Conservation (phyloP, 2,797 vertebrate species). For the Poecile montanus region DNA sequence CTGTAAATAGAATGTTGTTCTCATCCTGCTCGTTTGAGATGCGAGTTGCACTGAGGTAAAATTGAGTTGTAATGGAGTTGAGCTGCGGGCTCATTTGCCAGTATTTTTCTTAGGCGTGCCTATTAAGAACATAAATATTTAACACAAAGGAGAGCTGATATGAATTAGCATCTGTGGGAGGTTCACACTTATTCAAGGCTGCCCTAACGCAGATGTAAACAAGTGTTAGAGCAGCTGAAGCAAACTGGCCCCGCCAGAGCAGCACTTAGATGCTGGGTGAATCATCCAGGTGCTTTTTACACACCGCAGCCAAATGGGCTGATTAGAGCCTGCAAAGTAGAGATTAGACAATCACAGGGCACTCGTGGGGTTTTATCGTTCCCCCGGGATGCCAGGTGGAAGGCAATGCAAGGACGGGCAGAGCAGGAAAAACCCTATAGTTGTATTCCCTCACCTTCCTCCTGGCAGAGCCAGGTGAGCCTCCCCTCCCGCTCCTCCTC, state of each 20-base stretch:
- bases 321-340: neutral
- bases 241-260: slow-evolving; percentile 9
- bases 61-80: neutral
- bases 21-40: neutral
- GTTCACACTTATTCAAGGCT: neutral
- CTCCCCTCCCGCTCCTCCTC: neutral
- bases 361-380: fast-evolving
- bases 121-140: slow-evolving; percentile 32
- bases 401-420: neutral
- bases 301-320: neutral
- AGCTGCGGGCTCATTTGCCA: neutral
- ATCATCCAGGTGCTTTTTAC: slow-evolving; percentile 15
- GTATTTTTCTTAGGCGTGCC: slow-evolving; percentile 55
- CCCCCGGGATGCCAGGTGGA: neutral
- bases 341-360: neutral
- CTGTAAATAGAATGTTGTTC: neutral
- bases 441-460: neutral
- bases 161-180: slow-evolving; percentile 45
- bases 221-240: neutral
- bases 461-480: neutral
- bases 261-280: neutral
- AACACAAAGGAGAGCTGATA: slow-evolving; percentile 37
- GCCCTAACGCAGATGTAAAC: slow-evolving; percentile 16
- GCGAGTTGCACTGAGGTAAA: neutral
- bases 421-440: neutral